phyloP scores from a whole-genome alignment of 2,113 vertebrate genomes.

The Rhinopomastus cyanomelas region DNA sequence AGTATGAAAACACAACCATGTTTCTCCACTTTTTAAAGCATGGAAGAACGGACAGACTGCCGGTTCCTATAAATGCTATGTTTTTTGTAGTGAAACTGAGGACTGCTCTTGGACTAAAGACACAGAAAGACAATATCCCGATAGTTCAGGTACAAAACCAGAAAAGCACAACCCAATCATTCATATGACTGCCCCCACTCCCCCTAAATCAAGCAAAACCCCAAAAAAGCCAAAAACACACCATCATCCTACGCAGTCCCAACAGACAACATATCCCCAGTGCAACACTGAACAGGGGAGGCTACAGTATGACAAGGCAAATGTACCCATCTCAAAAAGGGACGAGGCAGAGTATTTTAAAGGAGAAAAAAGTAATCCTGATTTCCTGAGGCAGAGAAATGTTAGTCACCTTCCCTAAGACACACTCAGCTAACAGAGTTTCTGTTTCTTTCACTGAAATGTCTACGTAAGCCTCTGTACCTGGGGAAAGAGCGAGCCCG shows the following conservation, averaged over 20 bases:
- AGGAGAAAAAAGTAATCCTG: background rate
- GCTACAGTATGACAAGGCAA: background rate
- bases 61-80: background rate
- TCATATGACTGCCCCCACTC: background rate
- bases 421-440: background rate
- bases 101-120: background rate
- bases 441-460: background rate
- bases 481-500: slow-evolving; percentile 87
- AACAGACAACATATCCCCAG: background rate
- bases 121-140: background rate
- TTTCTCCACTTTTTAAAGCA: background rate
- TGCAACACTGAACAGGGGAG: background rate
- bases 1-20: background rate
- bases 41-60: background rate
- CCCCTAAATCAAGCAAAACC: background rate
- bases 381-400: background rate
- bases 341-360: background rate
- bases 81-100: background rate
- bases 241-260: background rate
- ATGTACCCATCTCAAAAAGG: background rate
- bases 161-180: background rate
- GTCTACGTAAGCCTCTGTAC: slow-evolving; percentile 63
- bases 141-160: background rate
- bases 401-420: background rate
- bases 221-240: background rate